These are phyloP conservation scores for Epinephelus malabaricus DNA, from an alignment of 2,797 vertebrate genomes.

Conservation along the genomic window DNA sequence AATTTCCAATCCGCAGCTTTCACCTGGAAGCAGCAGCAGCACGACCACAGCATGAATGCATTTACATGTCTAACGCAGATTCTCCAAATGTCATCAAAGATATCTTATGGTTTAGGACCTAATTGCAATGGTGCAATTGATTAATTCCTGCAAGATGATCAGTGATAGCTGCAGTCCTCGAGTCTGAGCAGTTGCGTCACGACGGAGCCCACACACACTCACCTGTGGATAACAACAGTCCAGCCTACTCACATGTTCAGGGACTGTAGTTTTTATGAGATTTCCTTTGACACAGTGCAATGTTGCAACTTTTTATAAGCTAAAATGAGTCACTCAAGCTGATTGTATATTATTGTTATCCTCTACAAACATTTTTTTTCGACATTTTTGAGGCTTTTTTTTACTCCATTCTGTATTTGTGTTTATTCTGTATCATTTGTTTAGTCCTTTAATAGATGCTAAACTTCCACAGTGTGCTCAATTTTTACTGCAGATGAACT, in stretches of 20 bases:
- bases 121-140: too few relatives aligned
- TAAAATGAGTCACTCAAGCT: too few relatives aligned
- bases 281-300: too few relatives aligned
- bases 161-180: neutral
- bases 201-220: neutral
- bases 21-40: neutral
- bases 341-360: too few relatives aligned
- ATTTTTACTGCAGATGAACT: neutral
- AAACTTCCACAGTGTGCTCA: neutral
- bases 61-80: neutral
- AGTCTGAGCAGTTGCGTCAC: constrained; percentile 21
- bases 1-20: neutral
- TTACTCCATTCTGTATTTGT: neutral
- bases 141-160: neutral
- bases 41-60: neutral
- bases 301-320: too few relatives aligned
- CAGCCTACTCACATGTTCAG: too few relatives aligned
- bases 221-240: constrained; percentile 2
- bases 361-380: too few relatives aligned
- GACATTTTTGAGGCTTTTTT: too few relatives aligned
- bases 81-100: neutral
- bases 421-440: neutral
- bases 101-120: too few relatives aligned
- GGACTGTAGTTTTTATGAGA: neutral
- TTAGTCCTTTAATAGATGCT: neutral